Percentiles rank a stretch among this genome's conserved stretches.
These are phyloP conservation scores for Sarcophaga rosellei DNA, from an alignment of 2,888 invertebrate genomes.

Conservation along the genomic window DNA sequence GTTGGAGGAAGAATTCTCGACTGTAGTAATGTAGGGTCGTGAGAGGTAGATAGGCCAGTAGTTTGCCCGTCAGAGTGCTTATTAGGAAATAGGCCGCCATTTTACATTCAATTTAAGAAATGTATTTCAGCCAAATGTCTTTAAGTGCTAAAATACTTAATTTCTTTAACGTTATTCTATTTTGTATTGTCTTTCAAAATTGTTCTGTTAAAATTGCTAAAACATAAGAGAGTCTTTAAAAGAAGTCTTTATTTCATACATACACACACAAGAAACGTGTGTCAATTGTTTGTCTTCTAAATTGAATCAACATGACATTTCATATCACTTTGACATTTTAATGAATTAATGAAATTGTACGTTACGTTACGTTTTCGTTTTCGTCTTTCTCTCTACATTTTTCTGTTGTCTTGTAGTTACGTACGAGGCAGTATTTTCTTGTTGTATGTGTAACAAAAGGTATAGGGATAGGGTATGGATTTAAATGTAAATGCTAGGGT, in stretches of 20 bases:
- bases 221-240: background rate
- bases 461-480: background rate
- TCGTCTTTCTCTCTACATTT: background rate
- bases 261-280: slow-evolving; percentile 27
- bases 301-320: slow-evolving; percentile 67
- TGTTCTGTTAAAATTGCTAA: background rate
- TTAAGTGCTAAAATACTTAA: background rate
- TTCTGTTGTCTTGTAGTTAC: background rate
- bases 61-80: too few relatives aligned
- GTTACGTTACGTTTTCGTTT: slow-evolving; percentile 18
- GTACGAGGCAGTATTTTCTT: background rate
- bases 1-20: too few relatives aligned
- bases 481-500: background rate
- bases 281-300: slow-evolving; percentile 64
- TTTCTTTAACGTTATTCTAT: background rate
- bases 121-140: too few relatives aligned
- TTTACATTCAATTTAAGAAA: too few relatives aligned
- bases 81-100: too few relatives aligned
- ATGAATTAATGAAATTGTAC: slow-evolving; percentile 68
- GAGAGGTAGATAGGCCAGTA: too few relatives aligned
- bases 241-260: slow-evolving; percentile 39
- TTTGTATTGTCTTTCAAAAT: background rate
- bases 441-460: background rate
- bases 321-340: slow-evolving; percentile 69
- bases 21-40: too few relatives aligned